Conservation (phyloP, 2,113 vertebrate genomes). For the Chauna torquata region DNA sequence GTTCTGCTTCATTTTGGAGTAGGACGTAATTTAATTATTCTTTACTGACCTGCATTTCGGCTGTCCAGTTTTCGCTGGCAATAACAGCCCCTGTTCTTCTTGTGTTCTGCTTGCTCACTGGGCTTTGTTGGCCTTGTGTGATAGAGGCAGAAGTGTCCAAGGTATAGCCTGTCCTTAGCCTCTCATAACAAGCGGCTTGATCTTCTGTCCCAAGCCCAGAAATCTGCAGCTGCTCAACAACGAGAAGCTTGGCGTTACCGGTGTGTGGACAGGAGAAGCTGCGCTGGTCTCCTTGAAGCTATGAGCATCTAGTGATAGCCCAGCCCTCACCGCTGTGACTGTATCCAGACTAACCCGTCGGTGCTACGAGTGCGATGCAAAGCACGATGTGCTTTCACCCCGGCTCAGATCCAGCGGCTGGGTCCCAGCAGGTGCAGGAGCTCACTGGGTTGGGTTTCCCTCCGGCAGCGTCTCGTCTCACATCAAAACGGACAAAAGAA, state of each 20-base stretch:
- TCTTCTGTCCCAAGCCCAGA: background rate
- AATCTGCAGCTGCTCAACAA: background rate
- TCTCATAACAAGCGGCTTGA: background rate
- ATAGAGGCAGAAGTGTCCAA: background rate
- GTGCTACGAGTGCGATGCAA: rapidly evolving
- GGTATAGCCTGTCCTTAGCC: background rate
- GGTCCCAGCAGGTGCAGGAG: background rate
- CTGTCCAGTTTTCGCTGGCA: background rate
- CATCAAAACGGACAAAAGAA: background rate
- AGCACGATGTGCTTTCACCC: background rate
- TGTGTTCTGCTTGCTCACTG: background rate
- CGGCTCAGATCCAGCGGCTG: background rate
- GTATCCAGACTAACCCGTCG: background rate
- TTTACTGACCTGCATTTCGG: background rate
- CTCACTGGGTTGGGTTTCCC: background rate
- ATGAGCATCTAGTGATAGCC: background rate
- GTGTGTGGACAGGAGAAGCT: background rate
- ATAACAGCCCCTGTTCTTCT: background rate
- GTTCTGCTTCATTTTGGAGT: background rate
- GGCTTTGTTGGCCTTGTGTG: background rate
- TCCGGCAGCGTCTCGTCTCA: background rate
- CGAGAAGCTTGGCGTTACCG: background rate
- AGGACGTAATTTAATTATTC: background rate
- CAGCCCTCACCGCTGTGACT: background rate
- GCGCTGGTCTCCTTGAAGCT: background rate